These are phyloP conservation scores for Danio kyathit DNA, from an alignment of 2,797 vertebrate genomes.

Conservation along the genomic window DNA sequence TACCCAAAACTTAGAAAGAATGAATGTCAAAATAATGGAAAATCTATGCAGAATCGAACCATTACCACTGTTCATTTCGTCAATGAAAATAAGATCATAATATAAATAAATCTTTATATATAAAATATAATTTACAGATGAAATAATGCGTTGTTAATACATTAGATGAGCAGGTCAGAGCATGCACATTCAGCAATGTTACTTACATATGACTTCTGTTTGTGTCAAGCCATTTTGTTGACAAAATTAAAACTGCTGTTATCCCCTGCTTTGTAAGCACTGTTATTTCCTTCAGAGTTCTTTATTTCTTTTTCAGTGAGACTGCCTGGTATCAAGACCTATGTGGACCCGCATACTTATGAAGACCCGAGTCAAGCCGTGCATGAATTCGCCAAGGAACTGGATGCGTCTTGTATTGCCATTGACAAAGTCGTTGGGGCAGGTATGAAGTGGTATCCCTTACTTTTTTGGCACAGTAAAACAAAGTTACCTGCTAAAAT, in stretches of 20 bases:
- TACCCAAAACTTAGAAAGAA: not conserved
- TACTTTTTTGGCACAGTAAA: conserved; percentile 32
- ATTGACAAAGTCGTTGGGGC: conserved; percentile 99
- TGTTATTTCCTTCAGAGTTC: not conserved
- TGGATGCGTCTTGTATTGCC: conserved; percentile 92
- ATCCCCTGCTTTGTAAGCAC: not conserved
- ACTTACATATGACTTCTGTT: too few species aligned
- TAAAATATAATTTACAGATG: too few species aligned
- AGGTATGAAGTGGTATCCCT: conserved; percentile 81
- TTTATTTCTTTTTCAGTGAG: conserved; percentile 82
- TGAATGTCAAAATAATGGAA: not conserved
- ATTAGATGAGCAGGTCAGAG: too few species aligned
- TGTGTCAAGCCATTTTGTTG: too few species aligned
- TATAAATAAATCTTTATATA: too few species aligned
- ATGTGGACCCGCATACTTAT: conserved; percentile 95
- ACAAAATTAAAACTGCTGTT: too few species aligned
- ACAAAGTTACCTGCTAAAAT: conserved; percentile 44
- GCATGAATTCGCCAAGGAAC: conserved; percentile 96
- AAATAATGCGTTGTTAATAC: too few species aligned
- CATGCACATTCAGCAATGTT: too few species aligned
- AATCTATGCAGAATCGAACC: not conserved
- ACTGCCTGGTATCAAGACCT: conserved; percentile 93
- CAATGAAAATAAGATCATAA: too few species aligned
- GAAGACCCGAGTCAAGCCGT: conserved; percentile 97
- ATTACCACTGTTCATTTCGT: too few species aligned